Evolutionary conservation across 2,797 vertebrate genomes (phyloP).

Genomic region (Semotilus atromaculatus): DNA sequence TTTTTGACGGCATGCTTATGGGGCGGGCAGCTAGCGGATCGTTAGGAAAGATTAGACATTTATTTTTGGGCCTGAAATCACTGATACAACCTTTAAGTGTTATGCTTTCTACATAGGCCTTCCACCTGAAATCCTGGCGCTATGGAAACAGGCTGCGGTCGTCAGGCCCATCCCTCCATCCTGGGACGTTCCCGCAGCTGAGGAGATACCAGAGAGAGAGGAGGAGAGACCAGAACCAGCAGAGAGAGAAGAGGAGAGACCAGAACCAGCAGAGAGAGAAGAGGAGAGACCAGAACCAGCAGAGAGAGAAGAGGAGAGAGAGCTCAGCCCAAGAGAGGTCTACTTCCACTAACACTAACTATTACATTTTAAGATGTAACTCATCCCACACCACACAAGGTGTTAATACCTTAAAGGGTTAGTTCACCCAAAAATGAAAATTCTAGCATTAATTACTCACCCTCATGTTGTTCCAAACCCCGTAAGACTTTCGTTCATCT

Average conservation of each 20-base stretch:
- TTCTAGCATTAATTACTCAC: no score
- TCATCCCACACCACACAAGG: background rate
- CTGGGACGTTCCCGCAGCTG: slow-evolving; percentile 49
- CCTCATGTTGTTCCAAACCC: no score
- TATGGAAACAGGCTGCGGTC: slow-evolving; percentile 71
- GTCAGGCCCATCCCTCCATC: slow-evolving; percentile 58
- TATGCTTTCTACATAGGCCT: slow-evolving; percentile 57
- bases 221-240: background rate
- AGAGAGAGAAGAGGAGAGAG: slow-evolving; percentile 28
- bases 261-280: slow-evolving; percentile 5
- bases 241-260: background rate
- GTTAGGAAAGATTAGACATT: no score
- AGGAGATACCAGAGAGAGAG: slow-evolving; percentile 58
- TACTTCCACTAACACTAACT: background rate
- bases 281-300: slow-evolving; percentile 21
- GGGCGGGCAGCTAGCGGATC: no score
- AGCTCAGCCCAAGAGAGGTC: slow-evolving; percentile 64
- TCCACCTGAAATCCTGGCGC: slow-evolving; percentile 63
- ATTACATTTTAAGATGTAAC: background rate
- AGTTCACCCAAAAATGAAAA: no score
- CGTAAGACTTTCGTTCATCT: no score
- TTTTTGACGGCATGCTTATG: no score
- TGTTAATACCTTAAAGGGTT: background rate
- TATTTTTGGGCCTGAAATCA: no score
- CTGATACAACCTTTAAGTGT: no score